These are phyloP conservation scores for Thinocorus orbignyianus DNA, from an alignment of 2,113 vertebrate species.

Conservation along the genomic window DNA sequence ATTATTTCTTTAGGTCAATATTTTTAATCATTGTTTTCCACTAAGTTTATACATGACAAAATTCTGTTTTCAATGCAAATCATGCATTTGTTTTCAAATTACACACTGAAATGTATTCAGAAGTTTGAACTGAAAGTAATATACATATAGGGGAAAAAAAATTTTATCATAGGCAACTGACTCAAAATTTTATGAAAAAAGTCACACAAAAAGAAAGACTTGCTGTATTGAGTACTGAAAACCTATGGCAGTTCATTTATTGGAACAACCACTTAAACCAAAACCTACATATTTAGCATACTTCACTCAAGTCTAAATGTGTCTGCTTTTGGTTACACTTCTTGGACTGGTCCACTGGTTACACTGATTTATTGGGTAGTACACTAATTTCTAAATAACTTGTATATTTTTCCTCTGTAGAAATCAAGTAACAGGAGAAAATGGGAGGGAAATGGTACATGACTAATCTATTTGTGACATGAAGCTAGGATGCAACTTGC, in stretches of 20 bases:
- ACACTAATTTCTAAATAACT: background rate
- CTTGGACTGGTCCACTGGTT: background rate
- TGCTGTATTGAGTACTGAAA: background rate
- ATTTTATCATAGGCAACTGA: background rate
- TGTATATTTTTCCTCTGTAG: background rate
- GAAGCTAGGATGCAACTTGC: background rate
- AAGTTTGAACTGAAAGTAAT: background rate
- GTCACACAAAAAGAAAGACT: background rate
- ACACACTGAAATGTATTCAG: background rate
- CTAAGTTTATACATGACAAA: background rate
- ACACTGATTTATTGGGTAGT: background rate
- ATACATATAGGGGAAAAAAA: background rate
- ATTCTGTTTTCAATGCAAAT: background rate
- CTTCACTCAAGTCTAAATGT: background rate
- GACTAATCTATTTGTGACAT: background rate
- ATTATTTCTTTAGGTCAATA: background rate
- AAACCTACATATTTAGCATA: rapidly evolving
- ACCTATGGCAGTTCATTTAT: background rate
- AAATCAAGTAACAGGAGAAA: background rate
- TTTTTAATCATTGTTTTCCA: background rate
- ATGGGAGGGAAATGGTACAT: background rate
- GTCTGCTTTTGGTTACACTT: background rate
- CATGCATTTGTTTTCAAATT: background rate
- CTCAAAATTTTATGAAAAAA: background rate
- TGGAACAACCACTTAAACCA: background rate